Conservation (phyloP, 1,140 invertebrate genomes). For the Lordiphosa clarofinis region DNA sequence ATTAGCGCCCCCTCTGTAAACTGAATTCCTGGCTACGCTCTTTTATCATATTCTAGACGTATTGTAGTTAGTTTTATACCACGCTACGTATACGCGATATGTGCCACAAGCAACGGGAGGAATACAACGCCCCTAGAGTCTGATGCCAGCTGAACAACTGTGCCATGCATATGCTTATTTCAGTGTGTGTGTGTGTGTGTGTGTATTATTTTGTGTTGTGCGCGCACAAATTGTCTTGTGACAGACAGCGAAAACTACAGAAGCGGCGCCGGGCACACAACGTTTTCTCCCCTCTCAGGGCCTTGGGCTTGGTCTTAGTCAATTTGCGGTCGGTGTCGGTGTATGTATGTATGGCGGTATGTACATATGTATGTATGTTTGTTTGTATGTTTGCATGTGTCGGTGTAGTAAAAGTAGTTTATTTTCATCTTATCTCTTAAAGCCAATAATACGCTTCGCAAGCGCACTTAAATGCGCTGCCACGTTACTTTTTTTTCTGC, state of each 20-base stretch:
- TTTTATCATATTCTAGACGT: constrained; percentile 33
- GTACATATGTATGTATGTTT: constrained; percentile 6
- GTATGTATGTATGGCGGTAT: constrained; percentile 10
- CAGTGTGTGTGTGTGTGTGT: constrained; percentile 11
- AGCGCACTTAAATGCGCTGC: constrained; percentile 68
- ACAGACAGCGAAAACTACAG: constrained; percentile 75
- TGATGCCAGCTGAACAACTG: constrained; percentile 58
- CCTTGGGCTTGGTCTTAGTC: constrained; percentile 63
- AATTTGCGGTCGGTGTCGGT: constrained; percentile 63
- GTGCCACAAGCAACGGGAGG: constrained; percentile 42
- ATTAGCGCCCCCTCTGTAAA: not conserved
- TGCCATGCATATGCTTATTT: constrained; percentile 68
- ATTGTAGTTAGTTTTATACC: constrained; percentile 34
- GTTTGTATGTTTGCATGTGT: constrained; percentile 6
- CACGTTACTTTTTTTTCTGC: constrained; percentile 38
- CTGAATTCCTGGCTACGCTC: not conserved
- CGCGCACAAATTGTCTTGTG: constrained; percentile 77
- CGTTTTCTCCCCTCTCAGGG: constrained; percentile 10
- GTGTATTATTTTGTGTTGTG: constrained; percentile 76
- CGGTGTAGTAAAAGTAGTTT: constrained; percentile 62
- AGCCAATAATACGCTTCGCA: constrained; percentile 70
- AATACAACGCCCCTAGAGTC: constrained; percentile 46
- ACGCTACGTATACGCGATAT: constrained; percentile 67
- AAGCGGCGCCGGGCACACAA: constrained; percentile 47
- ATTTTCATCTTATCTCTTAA: constrained; percentile 76